phyloP scores from a whole-genome alignment of 2,888 invertebrate species.

The Scaptomyza flava region DNA sequence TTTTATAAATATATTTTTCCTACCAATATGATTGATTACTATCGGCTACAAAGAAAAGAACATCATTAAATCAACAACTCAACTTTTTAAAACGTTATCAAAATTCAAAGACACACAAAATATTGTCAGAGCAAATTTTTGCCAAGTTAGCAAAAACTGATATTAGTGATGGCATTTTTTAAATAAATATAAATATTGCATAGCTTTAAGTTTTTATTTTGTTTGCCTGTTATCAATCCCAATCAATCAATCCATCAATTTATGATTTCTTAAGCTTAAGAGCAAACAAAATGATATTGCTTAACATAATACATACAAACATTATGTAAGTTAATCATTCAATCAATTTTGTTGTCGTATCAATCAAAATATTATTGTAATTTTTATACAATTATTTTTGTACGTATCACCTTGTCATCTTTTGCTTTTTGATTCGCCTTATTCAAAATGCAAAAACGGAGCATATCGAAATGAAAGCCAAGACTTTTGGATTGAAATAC shows the following conservation, averaged over 20 bases:
- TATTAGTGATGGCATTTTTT: not conserved
- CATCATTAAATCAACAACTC: no score
- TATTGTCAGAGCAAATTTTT: slow-evolving; percentile 5
- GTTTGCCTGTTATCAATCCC: no score
- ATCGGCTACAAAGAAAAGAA: not conserved
- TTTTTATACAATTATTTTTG: no score
- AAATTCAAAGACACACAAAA: slow-evolving; percentile 13
- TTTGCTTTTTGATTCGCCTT: not conserved
- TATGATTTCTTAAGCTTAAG: no score
- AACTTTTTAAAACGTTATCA: slow-evolving; percentile 8
- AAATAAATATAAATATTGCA: not conserved
- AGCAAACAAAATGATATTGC: no score
- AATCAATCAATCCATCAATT: no score
- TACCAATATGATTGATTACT: not conserved
- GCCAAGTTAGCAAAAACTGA: not conserved
- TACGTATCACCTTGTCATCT: slow-evolving; percentile 12
- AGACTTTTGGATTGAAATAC: not conserved
- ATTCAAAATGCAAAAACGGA: slow-evolving; percentile 14
- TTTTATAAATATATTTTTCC: not conserved
- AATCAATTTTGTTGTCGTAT: no score
- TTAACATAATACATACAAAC: no score
- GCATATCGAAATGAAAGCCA: slow-evolving; percentile 24
- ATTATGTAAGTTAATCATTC: no score
- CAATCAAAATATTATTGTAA: not conserved
- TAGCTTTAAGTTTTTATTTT: no score